Percentiles rank a stretch among this genome's conserved stretches.
Conservation (phyloP, 2,888 invertebrate species). For the Andrena marginata region DNA sequence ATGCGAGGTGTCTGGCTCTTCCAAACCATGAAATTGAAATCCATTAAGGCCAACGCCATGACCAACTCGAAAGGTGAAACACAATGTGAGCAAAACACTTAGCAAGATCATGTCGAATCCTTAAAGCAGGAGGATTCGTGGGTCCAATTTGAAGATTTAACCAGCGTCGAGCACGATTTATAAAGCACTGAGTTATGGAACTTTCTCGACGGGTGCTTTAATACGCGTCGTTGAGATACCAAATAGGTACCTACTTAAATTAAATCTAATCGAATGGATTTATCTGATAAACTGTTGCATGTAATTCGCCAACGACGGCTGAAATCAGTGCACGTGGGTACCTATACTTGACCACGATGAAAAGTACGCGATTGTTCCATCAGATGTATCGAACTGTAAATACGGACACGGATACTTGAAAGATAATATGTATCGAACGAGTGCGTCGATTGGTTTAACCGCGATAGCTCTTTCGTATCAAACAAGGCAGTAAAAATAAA, state of each 20-base stretch:
- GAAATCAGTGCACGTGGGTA: not conserved
- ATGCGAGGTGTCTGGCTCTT: constrained; percentile 63
- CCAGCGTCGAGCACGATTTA: not conserved
- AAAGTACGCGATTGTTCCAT: not conserved
- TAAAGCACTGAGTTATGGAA: not conserved
- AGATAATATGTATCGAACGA: not conserved
- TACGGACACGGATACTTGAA: not conserved
- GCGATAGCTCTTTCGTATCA: not conserved
- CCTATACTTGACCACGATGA: not conserved
- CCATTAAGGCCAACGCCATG: constrained; percentile 76
- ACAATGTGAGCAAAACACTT: constrained; percentile 42
- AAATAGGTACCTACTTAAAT: not conserved
- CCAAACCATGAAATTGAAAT: constrained; percentile 73
- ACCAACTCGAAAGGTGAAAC: not conserved
- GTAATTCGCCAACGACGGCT: not conserved
- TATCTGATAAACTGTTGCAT: constrained; percentile 40
- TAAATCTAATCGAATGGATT: constrained; percentile 1
- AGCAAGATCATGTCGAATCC: constrained; percentile 40
- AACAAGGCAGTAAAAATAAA: not conserved
- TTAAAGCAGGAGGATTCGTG: not conserved
- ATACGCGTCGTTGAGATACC: constrained; percentile 16
- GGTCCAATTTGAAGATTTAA: not conserved
- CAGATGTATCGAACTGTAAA: constrained; percentile 21
- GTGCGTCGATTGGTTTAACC: not conserved
- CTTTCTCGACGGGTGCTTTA: not conserved